Conservation (phyloP, 2,797 vertebrate genomes). For the Falco biarmicus region DNA sequence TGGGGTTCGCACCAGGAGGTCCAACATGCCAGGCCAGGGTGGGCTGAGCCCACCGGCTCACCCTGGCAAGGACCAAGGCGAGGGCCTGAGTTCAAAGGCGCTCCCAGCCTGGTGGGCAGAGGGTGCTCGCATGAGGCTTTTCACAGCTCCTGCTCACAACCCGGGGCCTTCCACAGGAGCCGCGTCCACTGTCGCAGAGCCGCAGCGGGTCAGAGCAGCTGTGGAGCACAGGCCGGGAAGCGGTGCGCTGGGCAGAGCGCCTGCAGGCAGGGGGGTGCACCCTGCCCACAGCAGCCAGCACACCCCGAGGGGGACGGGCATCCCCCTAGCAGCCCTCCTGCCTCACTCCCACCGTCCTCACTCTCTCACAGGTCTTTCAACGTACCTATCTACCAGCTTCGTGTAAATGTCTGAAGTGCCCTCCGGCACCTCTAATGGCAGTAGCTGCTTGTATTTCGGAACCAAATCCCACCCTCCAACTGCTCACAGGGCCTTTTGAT, state of each 20-base stretch:
- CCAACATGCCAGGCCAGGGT: no score
- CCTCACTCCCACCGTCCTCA: background rate
- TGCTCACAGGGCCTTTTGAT: background rate
- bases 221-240: background rate
- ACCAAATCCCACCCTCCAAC: background rate
- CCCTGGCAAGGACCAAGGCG: no score
- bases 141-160: background rate
- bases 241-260: fast-evolving
- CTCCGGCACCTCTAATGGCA: background rate
- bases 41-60: background rate
- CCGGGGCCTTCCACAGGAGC: background rate
- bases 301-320: background rate
- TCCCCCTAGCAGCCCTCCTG: background rate
- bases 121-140: background rate
- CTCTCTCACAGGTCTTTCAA: background rate
- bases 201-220: background rate
- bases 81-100: no score
- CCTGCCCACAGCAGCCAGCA: background rate
- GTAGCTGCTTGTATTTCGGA: background rate
- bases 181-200: fast-evolving
- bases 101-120: background rate
- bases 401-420: fast-evolving
- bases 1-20: background rate
- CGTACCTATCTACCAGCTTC: background rate
- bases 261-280: background rate